Conservation (phyloP, 2,113 vertebrate genomes). For the Cephalopholis sonnerati region DNA sequence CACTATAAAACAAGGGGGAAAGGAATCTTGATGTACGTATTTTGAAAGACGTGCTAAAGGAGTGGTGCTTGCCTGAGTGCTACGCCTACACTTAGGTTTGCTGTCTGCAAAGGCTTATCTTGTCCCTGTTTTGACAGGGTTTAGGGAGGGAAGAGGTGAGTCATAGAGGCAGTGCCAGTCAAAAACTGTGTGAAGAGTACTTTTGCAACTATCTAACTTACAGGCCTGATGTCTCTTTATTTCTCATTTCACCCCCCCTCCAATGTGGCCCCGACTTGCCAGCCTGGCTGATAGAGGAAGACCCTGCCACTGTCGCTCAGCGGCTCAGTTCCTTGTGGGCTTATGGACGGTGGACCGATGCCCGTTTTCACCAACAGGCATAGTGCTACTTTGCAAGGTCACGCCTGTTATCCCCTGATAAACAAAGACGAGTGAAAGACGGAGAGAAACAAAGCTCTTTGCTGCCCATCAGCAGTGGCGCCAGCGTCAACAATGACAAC, state of each 20-base stretch:
- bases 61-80: conserved; percentile 43
- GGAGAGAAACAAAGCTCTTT: conserved; percentile 55
- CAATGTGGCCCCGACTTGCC: conserved; percentile 36
- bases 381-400: conserved; percentile 75
- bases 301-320: conserved; percentile 40
- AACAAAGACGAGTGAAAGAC: conserved; percentile 70
- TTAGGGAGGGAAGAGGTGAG: conserved; percentile 66
- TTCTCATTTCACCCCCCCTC: conserved; percentile 13
- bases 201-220: conserved; percentile 48
- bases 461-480: conserved; percentile 48
- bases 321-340: conserved; percentile 54
- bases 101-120: conserved; percentile 69
- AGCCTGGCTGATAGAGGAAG: conserved; percentile 35
- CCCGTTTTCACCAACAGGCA: conserved; percentile 54
- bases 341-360: conserved; percentile 58
- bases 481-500: conserved; percentile 65
- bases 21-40: conserved; percentile 33
- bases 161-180: conserved; percentile 60
- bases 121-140: conserved; percentile 63
- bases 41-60: conserved; percentile 49
- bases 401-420: conserved; percentile 80
- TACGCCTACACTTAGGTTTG: conserved; percentile 59
- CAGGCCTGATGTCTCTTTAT: conserved; percentile 47
- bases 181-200: conserved; percentile 46
- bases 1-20: background rate